Evolutionary conservation across 2,113 vertebrate species (phyloP).

Genomic region (Thryonomys swinderianus): DNA sequence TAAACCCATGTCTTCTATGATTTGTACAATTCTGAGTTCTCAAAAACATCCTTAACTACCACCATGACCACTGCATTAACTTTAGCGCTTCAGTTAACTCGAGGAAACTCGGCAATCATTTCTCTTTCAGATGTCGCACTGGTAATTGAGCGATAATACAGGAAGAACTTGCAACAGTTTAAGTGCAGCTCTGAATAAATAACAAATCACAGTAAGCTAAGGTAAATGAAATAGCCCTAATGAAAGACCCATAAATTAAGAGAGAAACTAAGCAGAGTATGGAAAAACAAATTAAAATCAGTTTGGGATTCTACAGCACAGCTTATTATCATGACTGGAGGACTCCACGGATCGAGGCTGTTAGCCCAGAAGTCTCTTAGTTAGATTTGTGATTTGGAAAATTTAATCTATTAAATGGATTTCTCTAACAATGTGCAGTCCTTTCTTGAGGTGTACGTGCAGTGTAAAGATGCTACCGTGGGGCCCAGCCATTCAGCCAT

Average conservation of each 20-base stretch:
- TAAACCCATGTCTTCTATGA: conserved; percentile 37
- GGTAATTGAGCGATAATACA: conserved; percentile 39
- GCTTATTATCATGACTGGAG: background rate
- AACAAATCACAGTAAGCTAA: conserved; percentile 57
- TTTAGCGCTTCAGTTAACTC: background rate
- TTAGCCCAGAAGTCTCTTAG: background rate
- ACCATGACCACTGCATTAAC: conserved; percentile 35
- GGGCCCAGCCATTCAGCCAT: background rate
- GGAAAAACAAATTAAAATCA: conserved; percentile 60
- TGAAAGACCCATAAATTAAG: conserved; percentile 37
- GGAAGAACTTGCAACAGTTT: conserved; percentile 45
- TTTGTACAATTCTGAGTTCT: conserved; percentile 59
- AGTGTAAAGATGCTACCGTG: background rate
- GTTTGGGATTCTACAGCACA: conserved; percentile 47
- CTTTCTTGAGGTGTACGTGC: background rate
- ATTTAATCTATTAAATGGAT: background rate
- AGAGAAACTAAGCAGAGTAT: conserved; percentile 46
- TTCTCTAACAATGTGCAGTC: background rate
- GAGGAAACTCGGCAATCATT: conserved; percentile 55
- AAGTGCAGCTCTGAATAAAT: conserved; percentile 57
- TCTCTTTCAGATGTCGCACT: conserved; percentile 59
- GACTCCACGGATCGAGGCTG: background rate
- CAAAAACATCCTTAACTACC: conserved; percentile 54
- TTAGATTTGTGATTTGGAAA: conserved; percentile 54
- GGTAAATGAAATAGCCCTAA: conserved; percentile 53